Conservation (phyloP, 2,888 invertebrate genomes). For the Monochamus alternatus region DNA sequence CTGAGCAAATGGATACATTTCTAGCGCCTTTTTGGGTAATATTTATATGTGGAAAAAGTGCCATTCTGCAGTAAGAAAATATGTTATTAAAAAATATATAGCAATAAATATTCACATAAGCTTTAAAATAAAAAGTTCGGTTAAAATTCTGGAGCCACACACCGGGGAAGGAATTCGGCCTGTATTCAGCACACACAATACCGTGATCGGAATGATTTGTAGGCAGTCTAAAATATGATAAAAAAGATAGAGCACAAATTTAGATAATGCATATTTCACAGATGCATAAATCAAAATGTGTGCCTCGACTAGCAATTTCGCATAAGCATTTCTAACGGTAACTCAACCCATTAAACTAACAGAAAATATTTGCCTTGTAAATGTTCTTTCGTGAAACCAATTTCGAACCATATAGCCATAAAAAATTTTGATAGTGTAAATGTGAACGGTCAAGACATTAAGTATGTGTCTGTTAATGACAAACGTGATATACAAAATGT, state of each 20-base stretch:
- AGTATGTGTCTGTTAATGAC: too few relatives aligned
- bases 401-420: too few relatives aligned
- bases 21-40: constrained; percentile 59
- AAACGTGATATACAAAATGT: too few relatives aligned
- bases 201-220: constrained; percentile 67
- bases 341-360: neutral
- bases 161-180: constrained; percentile 28
- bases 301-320: constrained; percentile 68
- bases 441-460: too few relatives aligned
- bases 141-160: constrained; percentile 27
- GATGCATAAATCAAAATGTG: constrained; percentile 69
- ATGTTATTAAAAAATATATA: constrained; percentile 23
- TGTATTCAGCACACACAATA: constrained; percentile 60
- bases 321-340: constrained; percentile 56
- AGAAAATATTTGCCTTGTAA: neutral
- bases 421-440: too few relatives aligned
- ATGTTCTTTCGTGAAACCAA: too few relatives aligned
- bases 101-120: constrained; percentile 6
- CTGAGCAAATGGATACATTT: constrained; percentile 59
- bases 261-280: constrained; percentile 71
- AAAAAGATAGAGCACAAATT: constrained; percentile 71
- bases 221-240: constrained; percentile 67
- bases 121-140: constrained; percentile 22
- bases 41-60: constrained; percentile 43
- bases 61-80: constrained; percentile 23